phyloP scores from a whole-genome alignment of 2,888 invertebrate genomes.

The Dusona sp. region DNA sequence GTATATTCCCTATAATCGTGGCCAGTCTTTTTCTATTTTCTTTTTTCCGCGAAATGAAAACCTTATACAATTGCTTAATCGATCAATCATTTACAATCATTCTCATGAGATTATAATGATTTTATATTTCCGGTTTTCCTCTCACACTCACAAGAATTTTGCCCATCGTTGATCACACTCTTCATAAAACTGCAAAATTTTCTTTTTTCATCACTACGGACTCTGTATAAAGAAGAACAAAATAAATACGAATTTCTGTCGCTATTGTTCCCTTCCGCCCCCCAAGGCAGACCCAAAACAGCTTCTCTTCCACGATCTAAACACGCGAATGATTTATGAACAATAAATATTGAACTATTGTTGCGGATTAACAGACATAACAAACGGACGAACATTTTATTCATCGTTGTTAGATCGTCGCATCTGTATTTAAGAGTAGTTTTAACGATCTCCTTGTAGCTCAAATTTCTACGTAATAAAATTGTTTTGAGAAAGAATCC shows the following conservation, averaged over 20 bases:
- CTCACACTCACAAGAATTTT: not conserved
- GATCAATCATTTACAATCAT: not conserved
- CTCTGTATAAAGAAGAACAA: not conserved
- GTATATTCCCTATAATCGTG: not conserved
- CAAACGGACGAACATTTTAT: constrained; percentile 47
- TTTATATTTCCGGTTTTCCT: not conserved
- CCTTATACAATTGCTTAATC: not conserved
- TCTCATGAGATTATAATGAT: not conserved
- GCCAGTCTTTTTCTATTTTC: not conserved
- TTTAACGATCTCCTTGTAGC: constrained; percentile 74
- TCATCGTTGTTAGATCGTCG: constrained; percentile 60
- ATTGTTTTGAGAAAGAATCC: constrained; percentile 79
- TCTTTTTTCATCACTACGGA: not conserved
- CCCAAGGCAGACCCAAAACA: constrained; percentile 27
- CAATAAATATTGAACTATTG: constrained; percentile 2
- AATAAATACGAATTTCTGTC: constrained; percentile 14
- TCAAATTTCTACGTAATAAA: constrained; percentile 81
- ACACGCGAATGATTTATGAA: constrained; percentile 28
- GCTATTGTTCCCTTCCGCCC: constrained; percentile 25
- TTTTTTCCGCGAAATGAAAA: not conserved
- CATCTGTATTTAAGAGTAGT: constrained; percentile 73
- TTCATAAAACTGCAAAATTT: not conserved
- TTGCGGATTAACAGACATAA: constrained; percentile 11
- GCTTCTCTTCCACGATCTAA: constrained; percentile 35
- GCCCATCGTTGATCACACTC: not conserved